Evolutionary conservation across 2,797 vertebrate species (phyloP), one percentile per base, ranked within the genome.

Genomic region (Cryptoprocta ferox): DNA sequence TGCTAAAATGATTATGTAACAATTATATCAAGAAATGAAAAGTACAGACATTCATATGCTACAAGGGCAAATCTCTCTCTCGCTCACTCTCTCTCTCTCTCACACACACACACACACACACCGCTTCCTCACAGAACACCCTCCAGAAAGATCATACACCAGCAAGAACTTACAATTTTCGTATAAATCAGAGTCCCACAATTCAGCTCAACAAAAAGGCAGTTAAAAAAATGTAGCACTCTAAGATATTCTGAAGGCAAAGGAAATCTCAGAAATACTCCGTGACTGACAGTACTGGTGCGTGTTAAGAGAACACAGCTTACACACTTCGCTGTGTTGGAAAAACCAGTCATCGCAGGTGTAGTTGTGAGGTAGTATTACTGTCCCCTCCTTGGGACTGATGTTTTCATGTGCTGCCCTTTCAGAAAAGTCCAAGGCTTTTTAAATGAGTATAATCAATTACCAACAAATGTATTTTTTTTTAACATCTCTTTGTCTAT

Each of bases 331-430:
- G 94, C 71, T 98, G 98, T 98, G 99, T 99, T 99, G 99, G 98
- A 99, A 98, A 93, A 98, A 98, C 98, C 99, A 98, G 99, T 99
- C 99, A 98, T 98, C 98, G 98, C 98, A 98, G 98, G 98, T 98
- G 98, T 98, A 98, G 98, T 98, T 98, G 98, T 99, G 99, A 99
- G 99, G 99, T 99, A 99, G 99, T 99, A 98, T 98, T 63, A 98
- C 93, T 98, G 98, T 99, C 98, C 99, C 98, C 71, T 98, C 97
- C 89, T 96, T 97, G 98, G 99, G 99, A 99, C 98, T 96, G 98
- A 99, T 99, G 99, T 99, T 99, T 99, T 99, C 99, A 99, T 98
- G 98, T 98, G 99, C 98, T 99, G 99, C 98, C 99, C 99, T 99
- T 99, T 98, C 99, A 99, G 99, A 99, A 99, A 99, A 98, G 98